phyloP scores from a whole-genome alignment of 2,888 invertebrate species.

The Sminthurides aquaticus region DNA sequence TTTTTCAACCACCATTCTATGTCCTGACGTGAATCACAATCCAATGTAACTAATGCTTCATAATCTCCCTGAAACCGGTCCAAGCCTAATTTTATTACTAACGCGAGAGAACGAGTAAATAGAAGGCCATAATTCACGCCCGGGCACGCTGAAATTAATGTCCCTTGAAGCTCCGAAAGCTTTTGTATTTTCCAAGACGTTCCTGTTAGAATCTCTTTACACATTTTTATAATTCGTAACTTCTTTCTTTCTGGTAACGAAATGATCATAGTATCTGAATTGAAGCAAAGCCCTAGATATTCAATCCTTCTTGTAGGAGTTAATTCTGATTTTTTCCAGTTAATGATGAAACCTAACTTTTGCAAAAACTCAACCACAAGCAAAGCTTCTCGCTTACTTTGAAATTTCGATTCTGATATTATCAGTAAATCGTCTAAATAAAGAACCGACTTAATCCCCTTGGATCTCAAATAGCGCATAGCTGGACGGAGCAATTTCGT shows the following conservation, averaged over 20 bases:
- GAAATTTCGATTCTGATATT: not conserved
- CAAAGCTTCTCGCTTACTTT: not conserved
- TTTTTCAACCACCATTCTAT: slow-evolving; percentile 24
- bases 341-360: not conserved
- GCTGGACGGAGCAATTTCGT: slow-evolving; percentile 14
- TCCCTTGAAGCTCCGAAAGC: slow-evolving; percentile 4
- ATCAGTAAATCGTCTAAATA: slow-evolving; percentile 9
- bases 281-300: slow-evolving; percentile 14
- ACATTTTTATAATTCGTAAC: not conserved
- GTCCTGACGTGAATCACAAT: not conserved
- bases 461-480: not conserved
- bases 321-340: slow-evolving; percentile 5
- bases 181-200: not conserved
- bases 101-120: slow-evolving; percentile 21
- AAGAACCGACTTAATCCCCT: not conserved
- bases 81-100: slow-evolving; percentile 11
- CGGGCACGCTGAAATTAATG: slow-evolving; percentile 20
- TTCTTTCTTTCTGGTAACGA: slow-evolving; percentile 1
- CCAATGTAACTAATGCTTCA: not conserved
- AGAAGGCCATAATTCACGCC: slow-evolving; percentile 17
- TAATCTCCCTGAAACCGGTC: not conserved
- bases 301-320: not conserved
- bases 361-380: not conserved
- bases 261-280: slow-evolving; percentile 10
- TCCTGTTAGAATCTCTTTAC: not conserved